Conservation (phyloP, 1,140 invertebrate genomes). For the Megalopta genalis region DNA sequence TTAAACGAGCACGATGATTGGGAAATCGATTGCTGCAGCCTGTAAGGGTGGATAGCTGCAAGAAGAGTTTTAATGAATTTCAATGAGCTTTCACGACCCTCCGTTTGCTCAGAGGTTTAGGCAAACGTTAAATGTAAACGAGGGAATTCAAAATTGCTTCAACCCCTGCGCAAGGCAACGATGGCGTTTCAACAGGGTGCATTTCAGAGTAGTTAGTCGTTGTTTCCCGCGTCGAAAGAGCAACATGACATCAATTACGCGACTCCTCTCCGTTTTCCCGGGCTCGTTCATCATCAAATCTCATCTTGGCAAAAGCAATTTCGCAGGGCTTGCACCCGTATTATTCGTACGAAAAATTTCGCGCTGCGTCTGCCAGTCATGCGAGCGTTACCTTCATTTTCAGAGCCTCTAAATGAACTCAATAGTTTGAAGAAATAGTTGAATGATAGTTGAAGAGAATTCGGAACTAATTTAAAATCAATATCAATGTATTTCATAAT, state of each 20-base stretch:
- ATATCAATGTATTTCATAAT: too few relatives aligned
- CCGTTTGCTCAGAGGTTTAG: slow-evolving; percentile 64
- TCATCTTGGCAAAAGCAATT: neutral
- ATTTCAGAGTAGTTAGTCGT: slow-evolving; percentile 64
- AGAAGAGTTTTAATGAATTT: slow-evolving; percentile 66
- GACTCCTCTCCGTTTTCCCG: slow-evolving; percentile 39
- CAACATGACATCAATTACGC: slow-evolving; percentile 69
- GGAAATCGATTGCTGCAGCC: neutral
- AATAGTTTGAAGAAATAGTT: too few relatives aligned
- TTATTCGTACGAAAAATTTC: neutral
- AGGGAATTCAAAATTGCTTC: slow-evolving; percentile 68
- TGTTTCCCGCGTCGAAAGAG: slow-evolving; percentile 43
- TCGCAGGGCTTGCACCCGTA: neutral
- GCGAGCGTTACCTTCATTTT: too few relatives aligned
- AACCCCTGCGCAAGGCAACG: slow-evolving; percentile 46
- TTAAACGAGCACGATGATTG: neutral
- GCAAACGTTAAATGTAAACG: slow-evolving; percentile 61
- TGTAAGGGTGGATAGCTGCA: slow-evolving; percentile 1
- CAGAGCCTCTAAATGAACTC: too few relatives aligned
- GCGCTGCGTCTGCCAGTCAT: neutral
- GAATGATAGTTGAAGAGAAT: too few relatives aligned
- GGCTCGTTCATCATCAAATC: slow-evolving; percentile 18
- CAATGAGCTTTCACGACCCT: slow-evolving; percentile 63
- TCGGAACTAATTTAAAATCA: too few relatives aligned
- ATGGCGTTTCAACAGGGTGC: slow-evolving; percentile 63